A percentile compares a stretch with the other conserved stretches of the same genome.
These are phyloP conservation scores for Ceyx melanurus DNA, from an alignment of 2,113 vertebrate species.

Conservation along the genomic window DNA sequence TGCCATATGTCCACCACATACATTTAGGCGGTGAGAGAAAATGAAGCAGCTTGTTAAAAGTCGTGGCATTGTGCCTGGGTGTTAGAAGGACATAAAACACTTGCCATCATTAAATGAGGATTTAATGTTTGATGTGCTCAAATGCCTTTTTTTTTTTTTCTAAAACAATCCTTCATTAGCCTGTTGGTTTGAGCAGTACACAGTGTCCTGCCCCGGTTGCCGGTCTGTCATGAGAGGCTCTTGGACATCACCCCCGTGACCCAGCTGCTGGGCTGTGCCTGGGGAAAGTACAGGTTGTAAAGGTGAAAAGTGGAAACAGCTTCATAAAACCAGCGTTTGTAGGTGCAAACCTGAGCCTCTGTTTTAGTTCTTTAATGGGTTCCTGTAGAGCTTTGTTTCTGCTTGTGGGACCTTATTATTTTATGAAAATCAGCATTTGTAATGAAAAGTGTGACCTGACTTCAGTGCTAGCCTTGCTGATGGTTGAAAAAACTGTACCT, in stretches of 20 bases:
- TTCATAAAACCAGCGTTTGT: not conserved
- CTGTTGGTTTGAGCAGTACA: not conserved
- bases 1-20: not conserved
- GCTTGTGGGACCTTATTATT: not conserved
- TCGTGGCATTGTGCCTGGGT: not conserved
- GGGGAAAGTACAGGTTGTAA: not conserved
- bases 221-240: not conserved
- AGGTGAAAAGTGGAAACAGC: not conserved
- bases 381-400: not conserved
- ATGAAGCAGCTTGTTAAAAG: slow-evolving; percentile 1
- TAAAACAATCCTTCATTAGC: slow-evolving; percentile 22
- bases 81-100: not conserved
- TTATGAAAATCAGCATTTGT: not conserved
- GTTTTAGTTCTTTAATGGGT: not conserved
- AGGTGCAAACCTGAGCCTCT: not conserved
- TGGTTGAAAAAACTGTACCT: not conserved
- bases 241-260: not conserved
- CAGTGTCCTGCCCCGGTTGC: not conserved
- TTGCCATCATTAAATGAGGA: slow-evolving; percentile 19
- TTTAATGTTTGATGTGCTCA: not conserved
- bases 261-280: not conserved
- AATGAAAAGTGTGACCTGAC: slow-evolving; percentile 29
- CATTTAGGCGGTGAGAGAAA: not conserved
- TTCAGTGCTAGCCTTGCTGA: not conserved
- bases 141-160: slow-evolving; percentile 17